These are phyloP conservation scores for Tetramorium simillimum DNA, from an alignment of 1,140 invertebrate species.

Conservation along the genomic window DNA sequence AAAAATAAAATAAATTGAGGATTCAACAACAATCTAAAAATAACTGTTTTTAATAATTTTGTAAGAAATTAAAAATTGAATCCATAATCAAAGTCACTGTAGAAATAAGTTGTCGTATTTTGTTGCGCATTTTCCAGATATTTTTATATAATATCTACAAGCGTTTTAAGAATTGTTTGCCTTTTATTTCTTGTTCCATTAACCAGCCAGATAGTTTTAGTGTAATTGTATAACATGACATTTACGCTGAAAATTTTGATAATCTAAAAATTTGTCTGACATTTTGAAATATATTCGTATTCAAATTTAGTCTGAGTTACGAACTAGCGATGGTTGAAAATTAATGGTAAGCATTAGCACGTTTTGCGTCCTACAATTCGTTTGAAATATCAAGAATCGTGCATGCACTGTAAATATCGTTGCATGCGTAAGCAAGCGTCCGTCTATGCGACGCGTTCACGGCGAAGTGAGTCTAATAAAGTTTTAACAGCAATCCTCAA, in stretches of 20 bases:
- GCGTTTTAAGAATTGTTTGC: not conserved
- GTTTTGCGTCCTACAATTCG: not conserved
- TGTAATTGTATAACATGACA: not conserved
- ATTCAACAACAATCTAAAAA: not conserved
- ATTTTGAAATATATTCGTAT: not conserved
- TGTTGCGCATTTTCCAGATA: not conserved
- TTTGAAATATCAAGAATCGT: constrained; percentile 9
- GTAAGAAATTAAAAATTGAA: not conserved
- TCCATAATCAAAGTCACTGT: not conserved
- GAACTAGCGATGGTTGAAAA: not conserved
- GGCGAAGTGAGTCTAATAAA: constrained; percentile 17
- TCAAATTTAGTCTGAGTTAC: not conserved
- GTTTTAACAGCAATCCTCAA: constrained; percentile 56
- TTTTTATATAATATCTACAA: not conserved
- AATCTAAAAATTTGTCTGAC: not conserved
- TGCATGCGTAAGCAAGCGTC: not conserved
- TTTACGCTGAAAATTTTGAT: not conserved
- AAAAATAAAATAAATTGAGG: not conserved
- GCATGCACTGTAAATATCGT: not conserved
- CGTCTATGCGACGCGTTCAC: not conserved
- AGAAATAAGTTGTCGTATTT: not conserved
- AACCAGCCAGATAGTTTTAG: not conserved
- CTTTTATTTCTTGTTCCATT: not conserved
- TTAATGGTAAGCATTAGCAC: constrained; percentile 12
- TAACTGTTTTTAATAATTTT: not conserved